These are phyloP conservation scores for Odocoileus hemionus DNA, from an alignment of 2,113 vertebrate genomes.

Conservation along the genomic window DNA sequence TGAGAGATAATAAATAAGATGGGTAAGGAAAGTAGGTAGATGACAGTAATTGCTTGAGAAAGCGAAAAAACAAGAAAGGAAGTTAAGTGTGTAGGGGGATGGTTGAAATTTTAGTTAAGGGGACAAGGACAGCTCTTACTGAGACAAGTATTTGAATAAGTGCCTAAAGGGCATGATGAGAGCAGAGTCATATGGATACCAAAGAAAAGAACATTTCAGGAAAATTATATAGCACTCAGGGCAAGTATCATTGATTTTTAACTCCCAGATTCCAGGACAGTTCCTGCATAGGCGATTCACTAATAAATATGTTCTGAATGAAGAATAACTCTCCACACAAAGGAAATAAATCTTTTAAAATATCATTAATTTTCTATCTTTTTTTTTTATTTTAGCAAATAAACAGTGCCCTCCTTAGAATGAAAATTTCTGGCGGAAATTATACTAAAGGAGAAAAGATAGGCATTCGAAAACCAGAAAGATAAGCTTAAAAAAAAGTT, in stretches of 20 bases:
- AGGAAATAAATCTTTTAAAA: constrained; percentile 3
- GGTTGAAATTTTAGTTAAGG: background rate
- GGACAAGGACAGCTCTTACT: background rate
- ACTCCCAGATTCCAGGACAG: background rate
- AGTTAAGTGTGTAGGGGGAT: rapidly evolving
- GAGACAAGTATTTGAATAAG: background rate
- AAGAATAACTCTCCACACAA: background rate
- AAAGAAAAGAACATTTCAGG: background rate
- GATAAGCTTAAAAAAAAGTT: background rate
- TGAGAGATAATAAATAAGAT: background rate
- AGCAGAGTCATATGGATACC: background rate
- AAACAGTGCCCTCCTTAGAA: background rate
- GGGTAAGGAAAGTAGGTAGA: background rate
- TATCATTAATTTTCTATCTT: constrained; percentile 22
- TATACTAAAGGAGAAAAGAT: background rate
- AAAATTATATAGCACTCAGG: background rate
- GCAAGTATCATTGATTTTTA: background rate
- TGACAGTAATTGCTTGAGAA: background rate
- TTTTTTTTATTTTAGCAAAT: constrained; percentile 41
- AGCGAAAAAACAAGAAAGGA: background rate
- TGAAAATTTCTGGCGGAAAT: background rate
- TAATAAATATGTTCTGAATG: background rate
- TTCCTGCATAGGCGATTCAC: background rate
- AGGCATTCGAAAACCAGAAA: background rate
- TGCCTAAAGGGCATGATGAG: background rate